These are phyloP conservation scores for Dissostichus mawsoni DNA, from an alignment of 2,113 vertebrate species.

Conservation along the genomic window DNA sequence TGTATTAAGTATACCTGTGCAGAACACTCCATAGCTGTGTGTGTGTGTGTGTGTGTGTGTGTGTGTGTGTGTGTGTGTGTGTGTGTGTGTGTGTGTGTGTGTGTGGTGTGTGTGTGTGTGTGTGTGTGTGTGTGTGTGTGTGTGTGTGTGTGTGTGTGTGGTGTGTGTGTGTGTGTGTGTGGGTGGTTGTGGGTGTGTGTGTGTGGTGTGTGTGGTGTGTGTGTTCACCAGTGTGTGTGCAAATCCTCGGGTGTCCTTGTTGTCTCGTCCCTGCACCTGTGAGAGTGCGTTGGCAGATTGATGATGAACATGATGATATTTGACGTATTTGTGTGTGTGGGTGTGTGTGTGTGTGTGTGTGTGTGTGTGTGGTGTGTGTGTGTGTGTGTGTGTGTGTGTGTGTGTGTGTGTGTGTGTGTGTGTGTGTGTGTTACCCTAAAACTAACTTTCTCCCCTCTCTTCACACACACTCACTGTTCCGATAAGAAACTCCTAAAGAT, in stretches of 20 bases:
- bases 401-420: slow-evolving; percentile 21
- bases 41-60: no score
- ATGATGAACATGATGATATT: slow-evolving; percentile 44
- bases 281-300: slow-evolving; percentile 7
- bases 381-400: neutral
- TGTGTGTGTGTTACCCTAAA: neutral
- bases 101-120: neutral
- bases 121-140: neutral
- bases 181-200: no score
- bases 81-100: slow-evolving; percentile 7
- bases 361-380: no score
- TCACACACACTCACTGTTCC: neutral
- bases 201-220: no score
- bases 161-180: no score
- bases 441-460: slow-evolving; percentile 43
- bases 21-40: neutral
- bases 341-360: no score
- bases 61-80: neutral
- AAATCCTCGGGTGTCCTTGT: slow-evolving; percentile 6
- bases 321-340: slow-evolving; percentile 23
- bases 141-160: no score
- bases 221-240: neutral
- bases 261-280: slow-evolving; percentile 37
- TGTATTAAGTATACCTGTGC: neutral
- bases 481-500: slow-evolving; percentile 6